Conservation (phyloP, 2,888 invertebrate species). For the Drosophila ezoana region DNA sequence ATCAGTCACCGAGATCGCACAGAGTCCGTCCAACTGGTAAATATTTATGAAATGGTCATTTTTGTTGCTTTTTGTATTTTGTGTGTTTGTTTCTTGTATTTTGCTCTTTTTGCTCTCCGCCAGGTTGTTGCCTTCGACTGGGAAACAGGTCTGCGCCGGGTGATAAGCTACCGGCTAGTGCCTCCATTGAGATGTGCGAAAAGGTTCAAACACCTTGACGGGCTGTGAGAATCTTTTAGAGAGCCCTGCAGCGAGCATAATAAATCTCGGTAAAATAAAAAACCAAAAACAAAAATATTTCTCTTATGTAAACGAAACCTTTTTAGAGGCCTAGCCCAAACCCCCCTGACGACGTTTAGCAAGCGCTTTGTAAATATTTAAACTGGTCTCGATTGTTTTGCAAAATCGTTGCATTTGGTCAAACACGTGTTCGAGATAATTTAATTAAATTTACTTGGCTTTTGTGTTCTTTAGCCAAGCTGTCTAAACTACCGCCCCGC, state of each 20-base stretch:
- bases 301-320: conserved; percentile 60
- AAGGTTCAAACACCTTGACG: conserved; percentile 59
- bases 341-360: conserved; percentile 67
- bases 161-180: conserved; percentile 34
- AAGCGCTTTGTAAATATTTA: conserved; percentile 73
- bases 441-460: conserved; percentile 82
- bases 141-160: conserved; percentile 48
- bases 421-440: conserved; percentile 83
- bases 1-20: conserved; percentile 60
- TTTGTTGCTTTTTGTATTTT: conserved; percentile 22
- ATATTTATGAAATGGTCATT: conserved; percentile 71
- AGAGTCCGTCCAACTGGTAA: conserved; percentile 48
- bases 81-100: neutral
- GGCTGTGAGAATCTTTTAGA: conserved; percentile 32
- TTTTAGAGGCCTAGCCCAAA: neutral
- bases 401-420: conserved; percentile 82
- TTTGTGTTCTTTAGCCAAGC: conserved; percentile 41
- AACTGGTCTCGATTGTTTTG: conserved; percentile 74
- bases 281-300: conserved; percentile 17
- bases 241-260: conserved; percentile 7
- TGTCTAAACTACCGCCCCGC: conserved; percentile 20
- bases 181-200: conserved; percentile 56
- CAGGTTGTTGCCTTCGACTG: conserved; percentile 4
- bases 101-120: conserved; percentile 2
- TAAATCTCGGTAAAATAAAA: conserved; percentile 39